A percentile compares a stretch with the other conserved stretches of the same genome.
Conservation (phyloP, 2,888 invertebrate genomes). For the Drosophila gaucha region DNA sequence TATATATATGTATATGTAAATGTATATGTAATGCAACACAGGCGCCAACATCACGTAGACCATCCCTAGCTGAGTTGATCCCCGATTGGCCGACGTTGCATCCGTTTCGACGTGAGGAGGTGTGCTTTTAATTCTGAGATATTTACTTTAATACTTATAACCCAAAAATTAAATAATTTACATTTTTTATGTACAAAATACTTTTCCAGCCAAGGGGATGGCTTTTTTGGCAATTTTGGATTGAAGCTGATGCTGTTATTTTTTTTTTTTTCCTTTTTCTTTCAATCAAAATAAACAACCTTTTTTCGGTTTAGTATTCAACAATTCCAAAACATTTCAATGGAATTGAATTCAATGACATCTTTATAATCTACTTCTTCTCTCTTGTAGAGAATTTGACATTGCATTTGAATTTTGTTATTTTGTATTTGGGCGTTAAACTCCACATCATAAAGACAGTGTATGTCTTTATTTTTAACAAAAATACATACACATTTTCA, state of each 20-base stretch:
- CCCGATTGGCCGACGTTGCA: conserved; percentile 95
- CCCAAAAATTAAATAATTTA: neutral
- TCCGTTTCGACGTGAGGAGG: conserved; percentile 88
- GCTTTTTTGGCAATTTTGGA: conserved; percentile 48
- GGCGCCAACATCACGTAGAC: conserved; percentile 89
- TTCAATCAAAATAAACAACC: neutral
- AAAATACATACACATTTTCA: neutral
- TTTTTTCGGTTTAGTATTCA: conserved; percentile 1
- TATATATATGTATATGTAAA: conserved; percentile 17
- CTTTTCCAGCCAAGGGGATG: conserved; percentile 21
- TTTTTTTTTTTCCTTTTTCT: conserved; percentile 16
- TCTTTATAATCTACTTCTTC: neutral
- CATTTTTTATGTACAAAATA: conserved; percentile 14
- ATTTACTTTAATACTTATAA: conserved; percentile 15
- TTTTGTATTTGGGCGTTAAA: neutral
- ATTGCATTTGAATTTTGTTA: conserved; percentile 38
- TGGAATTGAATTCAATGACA: conserved; percentile 6
- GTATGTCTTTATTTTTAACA: neutral
- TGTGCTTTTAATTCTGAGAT: conserved; percentile 80
- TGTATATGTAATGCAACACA: conserved; percentile 59
- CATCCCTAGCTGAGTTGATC: conserved; percentile 96
- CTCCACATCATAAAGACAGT: neutral
- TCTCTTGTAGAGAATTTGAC: conserved; percentile 1
- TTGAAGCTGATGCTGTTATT: too few species aligned
- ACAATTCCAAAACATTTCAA: neutral